A percentile compares a stretch with the other conserved stretches of the same genome.
These are phyloP conservation scores for Drosophila setosimentum DNA, from an alignment of 2,888 invertebrate species.

Conservation along the genomic window DNA sequence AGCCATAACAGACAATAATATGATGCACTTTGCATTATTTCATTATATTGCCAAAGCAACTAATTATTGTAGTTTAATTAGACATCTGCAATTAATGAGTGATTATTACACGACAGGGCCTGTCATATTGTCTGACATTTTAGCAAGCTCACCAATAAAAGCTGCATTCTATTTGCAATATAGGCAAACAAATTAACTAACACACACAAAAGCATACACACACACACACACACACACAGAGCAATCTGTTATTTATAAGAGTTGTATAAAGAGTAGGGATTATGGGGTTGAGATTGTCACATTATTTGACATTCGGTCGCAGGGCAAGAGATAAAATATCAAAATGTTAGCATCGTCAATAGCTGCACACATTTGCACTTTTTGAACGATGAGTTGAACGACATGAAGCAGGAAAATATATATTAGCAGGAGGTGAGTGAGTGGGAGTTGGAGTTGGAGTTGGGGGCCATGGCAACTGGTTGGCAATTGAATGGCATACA, in stretches of 20 bases:
- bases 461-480: constrained; percentile 6
- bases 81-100: constrained; percentile 15
- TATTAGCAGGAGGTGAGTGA: background rate
- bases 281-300: constrained; percentile 14
- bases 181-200: constrained; percentile 41
- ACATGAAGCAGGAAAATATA: constrained; percentile 6
- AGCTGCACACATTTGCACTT: constrained; percentile 65
- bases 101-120: constrained; percentile 15
- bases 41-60: background rate
- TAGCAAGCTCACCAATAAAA: constrained; percentile 64
- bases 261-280: background rate
- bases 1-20: background rate
- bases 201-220: constrained; percentile 1
- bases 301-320: constrained; percentile 50
- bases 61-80: constrained; percentile 7
- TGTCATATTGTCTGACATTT: constrained; percentile 36
- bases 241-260: constrained; percentile 19
- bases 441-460: no score
- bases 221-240: background rate
- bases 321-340: constrained; percentile 38
- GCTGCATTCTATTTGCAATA: constrained; percentile 41
- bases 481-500: constrained; percentile 54
- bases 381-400: constrained; percentile 37
- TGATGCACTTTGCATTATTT: background rate
- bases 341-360: constrained; percentile 76